phyloP scores from a whole-genome alignment of 2,113 vertebrate species.

The Amia ocellicauda region DNA sequence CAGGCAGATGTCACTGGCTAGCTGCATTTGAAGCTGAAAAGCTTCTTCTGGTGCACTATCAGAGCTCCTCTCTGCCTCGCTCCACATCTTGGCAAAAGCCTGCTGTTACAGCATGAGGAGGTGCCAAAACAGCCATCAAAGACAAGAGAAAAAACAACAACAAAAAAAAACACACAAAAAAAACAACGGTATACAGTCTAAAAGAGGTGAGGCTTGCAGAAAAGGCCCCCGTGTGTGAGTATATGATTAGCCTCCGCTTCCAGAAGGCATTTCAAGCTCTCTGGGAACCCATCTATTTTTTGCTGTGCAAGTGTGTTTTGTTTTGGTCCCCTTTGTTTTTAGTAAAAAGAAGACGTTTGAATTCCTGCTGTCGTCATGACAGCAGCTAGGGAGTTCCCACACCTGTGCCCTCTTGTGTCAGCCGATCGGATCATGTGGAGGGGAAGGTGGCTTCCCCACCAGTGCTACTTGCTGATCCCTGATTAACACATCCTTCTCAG shows the following conservation, averaged over 20 bases:
- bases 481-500: constrained; percentile 1
- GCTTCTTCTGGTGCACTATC: neutral
- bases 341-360: neutral
- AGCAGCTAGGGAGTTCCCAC: neutral
- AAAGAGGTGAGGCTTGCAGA: neutral
- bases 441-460: neutral
- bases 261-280: neutral
- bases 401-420: neutral
- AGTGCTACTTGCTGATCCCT: neutral
- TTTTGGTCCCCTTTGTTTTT: too few species aligned
- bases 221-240: too few species aligned
- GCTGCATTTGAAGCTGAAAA: neutral
- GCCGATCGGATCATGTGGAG: neutral
- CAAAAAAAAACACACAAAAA: too few species aligned
- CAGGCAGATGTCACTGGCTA: constrained; percentile 14
- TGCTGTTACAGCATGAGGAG: neutral
- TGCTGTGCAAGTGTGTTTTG: too few species aligned
- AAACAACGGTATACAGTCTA: neutral
- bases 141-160: too few species aligned
- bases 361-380: neutral
- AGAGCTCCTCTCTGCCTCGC: neutral
- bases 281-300: neutral
- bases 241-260: too few species aligned
- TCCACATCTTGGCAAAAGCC: neutral
- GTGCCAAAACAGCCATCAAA: neutral